Base-by-base conservation (phyloP, 2,888 invertebrate species). In the Zelleria hepariella region DNA sequence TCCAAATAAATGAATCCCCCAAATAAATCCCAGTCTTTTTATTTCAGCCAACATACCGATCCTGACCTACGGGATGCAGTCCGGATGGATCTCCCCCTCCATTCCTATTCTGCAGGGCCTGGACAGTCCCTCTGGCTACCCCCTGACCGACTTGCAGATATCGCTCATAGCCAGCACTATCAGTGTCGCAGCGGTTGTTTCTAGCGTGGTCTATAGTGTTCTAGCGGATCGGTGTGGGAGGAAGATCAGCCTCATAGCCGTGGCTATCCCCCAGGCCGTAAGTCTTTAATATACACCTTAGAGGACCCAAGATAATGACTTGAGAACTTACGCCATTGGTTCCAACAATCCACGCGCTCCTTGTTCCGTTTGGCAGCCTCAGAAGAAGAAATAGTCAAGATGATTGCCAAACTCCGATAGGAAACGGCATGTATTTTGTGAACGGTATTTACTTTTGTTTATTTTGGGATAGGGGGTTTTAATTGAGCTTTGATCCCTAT, bases 31-130 rank as follows among this genome's bases (percentile, higher is more conserved):
- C n/a, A n/a, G n/a, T n/a, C n/a, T n/a, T n/a, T n/a, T 54, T 48
- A 1, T 71, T 70, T 26, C 70, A 84, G 82, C 73, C 7, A 78
- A 78, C 61, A 59, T 78, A 42, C 68, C 74, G 7, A 66, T 75
- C 8, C 72, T 81, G 61, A 72, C 72, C 20, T 70, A 77, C 58
- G 82, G 82, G 0, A 69, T 72, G 20, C 73, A 74, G 58, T 64
- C 75, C 0, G 82, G 80, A 5, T 84, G 80, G 77, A 67, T 79
- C 1, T 78, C 85, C 0, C 78, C 81, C 4, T 73, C 74, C 21
- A 66, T 78, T 23, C 70, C 72, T 1, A 63, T 74, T n/a, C 66
- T 83, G 52, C 67, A 75, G 59, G 71, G 75, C 0, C 60, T 63
- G 24, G 27, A 59, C 6, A 68, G 73, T 3, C 73, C 77, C 0